A percentile compares a stretch with the other conserved stretches of the same genome.
These are phyloP conservation scores for Drosophila jambulina DNA, from an alignment of 1,140 invertebrate genomes.

Conservation along the genomic window DNA sequence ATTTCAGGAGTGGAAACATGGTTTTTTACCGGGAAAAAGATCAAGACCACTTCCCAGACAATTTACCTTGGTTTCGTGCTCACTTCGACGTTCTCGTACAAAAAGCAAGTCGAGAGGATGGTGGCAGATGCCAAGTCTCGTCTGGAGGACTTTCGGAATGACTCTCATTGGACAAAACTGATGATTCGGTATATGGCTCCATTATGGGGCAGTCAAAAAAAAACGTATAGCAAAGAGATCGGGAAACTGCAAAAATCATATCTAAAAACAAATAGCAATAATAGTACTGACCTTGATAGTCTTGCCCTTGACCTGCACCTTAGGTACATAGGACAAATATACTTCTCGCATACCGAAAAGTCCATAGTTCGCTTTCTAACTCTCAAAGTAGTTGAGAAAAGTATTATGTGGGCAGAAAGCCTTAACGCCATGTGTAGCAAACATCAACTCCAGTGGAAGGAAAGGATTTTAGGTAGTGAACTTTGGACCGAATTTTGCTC, in stretches of 20 bases:
- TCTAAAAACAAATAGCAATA: background rate
- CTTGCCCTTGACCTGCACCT: slow-evolving; percentile 2
- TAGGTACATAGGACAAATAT: background rate
- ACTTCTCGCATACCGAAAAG: background rate
- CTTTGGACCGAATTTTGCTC: background rate
- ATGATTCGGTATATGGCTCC: slow-evolving; percentile 1
- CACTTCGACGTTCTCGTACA: background rate
- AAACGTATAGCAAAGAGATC: background rate
- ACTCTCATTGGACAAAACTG: background rate
- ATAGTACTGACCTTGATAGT: background rate
- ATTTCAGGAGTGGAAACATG: slow-evolving; percentile 3
- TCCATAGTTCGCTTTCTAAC: slow-evolving; percentile 5
- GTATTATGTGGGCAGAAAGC: slow-evolving; percentile 3
- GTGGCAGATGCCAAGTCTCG: slow-evolving; percentile 1
- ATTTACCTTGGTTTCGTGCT: background rate
- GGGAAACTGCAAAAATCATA: background rate
- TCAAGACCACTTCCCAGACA: background rate
- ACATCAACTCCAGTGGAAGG: slow-evolving; percentile 5
- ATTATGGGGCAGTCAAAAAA: slow-evolving; percentile 2
- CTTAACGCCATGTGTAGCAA: background rate
- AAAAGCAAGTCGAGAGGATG: background rate
- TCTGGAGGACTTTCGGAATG: background rate
- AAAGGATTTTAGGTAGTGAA: background rate
- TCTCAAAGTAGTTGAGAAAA: slow-evolving; percentile 4
- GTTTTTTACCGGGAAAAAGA: slow-evolving; percentile 2